Percentiles rank a stretch among this genome's conserved stretches.
These are phyloP conservation scores for Spodoptera frugiperda DNA, from an alignment of 1,140 invertebrate genomes.

Conservation along the genomic window DNA sequence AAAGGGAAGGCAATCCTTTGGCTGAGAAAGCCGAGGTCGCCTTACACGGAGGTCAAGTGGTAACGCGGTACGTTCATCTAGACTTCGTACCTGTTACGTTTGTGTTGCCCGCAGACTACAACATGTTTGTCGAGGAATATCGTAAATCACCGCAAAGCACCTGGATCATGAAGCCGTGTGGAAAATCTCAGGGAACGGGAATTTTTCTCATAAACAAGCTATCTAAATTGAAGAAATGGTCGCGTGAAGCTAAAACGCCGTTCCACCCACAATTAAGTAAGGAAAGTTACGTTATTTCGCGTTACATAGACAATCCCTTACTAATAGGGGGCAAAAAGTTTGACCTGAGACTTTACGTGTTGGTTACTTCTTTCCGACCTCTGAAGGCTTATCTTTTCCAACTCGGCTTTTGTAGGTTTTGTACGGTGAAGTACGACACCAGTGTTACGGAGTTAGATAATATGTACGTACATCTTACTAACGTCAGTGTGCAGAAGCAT, in stretches of 20 bases:
- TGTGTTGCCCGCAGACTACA: slow-evolving; percentile 97
- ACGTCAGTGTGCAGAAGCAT: slow-evolving; percentile 94
- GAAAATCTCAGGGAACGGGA: slow-evolving; percentile 95
- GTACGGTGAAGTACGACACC: slow-evolving; percentile 93
- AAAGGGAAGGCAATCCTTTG: slow-evolving; percentile 89
- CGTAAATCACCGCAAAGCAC: slow-evolving; percentile 96
- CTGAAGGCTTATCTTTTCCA: slow-evolving; percentile 94
- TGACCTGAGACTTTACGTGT: slow-evolving; percentile 94
- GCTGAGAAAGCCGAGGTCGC: slow-evolving; percentile 89
- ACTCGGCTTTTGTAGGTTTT: slow-evolving; percentile 93
- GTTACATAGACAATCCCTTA: slow-evolving; percentile 94
- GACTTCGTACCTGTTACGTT: slow-evolving; percentile 98
- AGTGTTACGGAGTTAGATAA: slow-evolving; percentile 93
- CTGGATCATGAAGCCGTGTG: slow-evolving; percentile 99
- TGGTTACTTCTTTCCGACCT: slow-evolving; percentile 93
- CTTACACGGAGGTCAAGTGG: slow-evolving; percentile 88
- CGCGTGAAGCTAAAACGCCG: slow-evolving; percentile 92
- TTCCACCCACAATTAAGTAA: slow-evolving; percentile 94
- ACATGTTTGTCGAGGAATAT: slow-evolving; percentile 99
- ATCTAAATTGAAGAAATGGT: slow-evolving; percentile 95
- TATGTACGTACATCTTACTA: slow-evolving; percentile 95
- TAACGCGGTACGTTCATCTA: slow-evolving; percentile 92
- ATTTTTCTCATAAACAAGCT: slow-evolving; percentile 96
- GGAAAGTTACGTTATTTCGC: slow-evolving; percentile 96
- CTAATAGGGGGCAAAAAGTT: slow-evolving; percentile 96